A percentile compares a stretch with the other conserved stretches of the same genome.
These are phyloP conservation scores for Anguilla rostrata DNA, from an alignment of 2,113 vertebrate genomes.

Conservation along the genomic window DNA sequence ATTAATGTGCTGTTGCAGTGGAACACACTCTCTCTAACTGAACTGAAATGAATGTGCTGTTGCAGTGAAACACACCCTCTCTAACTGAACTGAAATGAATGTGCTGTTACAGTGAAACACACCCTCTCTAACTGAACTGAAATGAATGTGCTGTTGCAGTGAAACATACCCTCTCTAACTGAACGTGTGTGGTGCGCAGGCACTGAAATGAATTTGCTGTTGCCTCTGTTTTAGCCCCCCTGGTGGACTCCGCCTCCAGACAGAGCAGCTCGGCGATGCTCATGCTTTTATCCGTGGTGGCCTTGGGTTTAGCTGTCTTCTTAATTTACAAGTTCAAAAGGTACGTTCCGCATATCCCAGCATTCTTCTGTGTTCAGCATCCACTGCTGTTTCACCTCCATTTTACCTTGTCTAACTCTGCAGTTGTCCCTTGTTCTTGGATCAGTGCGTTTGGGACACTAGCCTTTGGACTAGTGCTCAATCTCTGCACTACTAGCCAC, in stretches of 20 bases:
- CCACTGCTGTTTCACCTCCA: too few relatives aligned
- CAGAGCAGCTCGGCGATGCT: constrained; percentile 91
- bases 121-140: too few relatives aligned
- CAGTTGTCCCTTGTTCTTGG: too few relatives aligned
- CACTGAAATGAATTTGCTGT: not conserved
- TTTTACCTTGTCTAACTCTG: too few relatives aligned
- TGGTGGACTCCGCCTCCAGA: constrained; percentile 83
- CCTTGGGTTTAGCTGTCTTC: constrained; percentile 88
- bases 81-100: too few relatives aligned
- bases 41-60: too few relatives aligned
- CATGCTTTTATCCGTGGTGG: constrained; percentile 87
- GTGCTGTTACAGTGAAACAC: too few relatives aligned
- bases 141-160: too few relatives aligned
- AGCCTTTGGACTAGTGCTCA: not conserved
- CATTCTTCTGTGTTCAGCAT: not conserved
- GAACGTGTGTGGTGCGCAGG: not conserved
- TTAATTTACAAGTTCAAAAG: constrained; percentile 98
- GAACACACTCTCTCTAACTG: too few relatives aligned
- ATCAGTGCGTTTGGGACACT: too few relatives aligned
- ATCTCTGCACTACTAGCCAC: not conserved
- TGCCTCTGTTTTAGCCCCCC: constrained; percentile 71
- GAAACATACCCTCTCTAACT: not conserved
- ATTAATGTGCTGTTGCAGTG: too few relatives aligned
- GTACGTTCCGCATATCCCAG: constrained; percentile 55
- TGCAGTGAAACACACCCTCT: too few relatives aligned